phyloP scores from a whole-genome alignment of 92 coral and sea anemone species.

The Metridium senile region DNA sequence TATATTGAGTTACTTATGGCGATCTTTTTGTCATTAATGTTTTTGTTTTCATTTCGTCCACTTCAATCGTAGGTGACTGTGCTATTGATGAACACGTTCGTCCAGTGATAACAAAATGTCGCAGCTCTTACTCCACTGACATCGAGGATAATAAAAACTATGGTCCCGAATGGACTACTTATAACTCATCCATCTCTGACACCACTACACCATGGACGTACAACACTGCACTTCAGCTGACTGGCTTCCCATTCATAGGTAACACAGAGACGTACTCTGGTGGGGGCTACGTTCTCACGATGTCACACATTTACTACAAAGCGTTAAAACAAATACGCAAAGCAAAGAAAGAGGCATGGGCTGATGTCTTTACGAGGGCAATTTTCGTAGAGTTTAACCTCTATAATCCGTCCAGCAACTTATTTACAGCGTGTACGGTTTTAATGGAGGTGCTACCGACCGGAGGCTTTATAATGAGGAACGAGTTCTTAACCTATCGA shows the following conservation, averaged over 20 bases:
- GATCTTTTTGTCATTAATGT: no score
- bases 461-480: slow-evolving; percentile 69
- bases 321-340: slow-evolving; percentile 58
- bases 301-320: slow-evolving; percentile 72
- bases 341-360: slow-evolving; percentile 58
- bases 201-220: slow-evolving; percentile 67
- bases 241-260: slow-evolving; percentile 75
- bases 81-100: slow-evolving; percentile 23
- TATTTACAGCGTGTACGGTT: slow-evolving; percentile 85
- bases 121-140: slow-evolving; percentile 46
- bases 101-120: slow-evolving; percentile 51
- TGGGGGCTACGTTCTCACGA: slow-evolving; percentile 81
- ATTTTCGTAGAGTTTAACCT: slow-evolving; percentile 79
- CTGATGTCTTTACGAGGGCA: slow-evolving; percentile 73
- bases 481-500: slow-evolving; percentile 73
- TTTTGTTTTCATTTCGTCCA: not conserved
- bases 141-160: slow-evolving; percentile 64
- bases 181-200: slow-evolving; percentile 24
- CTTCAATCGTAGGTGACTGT: slow-evolving; percentile 42
- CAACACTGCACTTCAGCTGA: slow-evolving; percentile 56
- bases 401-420: slow-evolving; percentile 90
- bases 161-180: slow-evolving; percentile 54
- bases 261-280: slow-evolving; percentile 80
- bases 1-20: not conserved
- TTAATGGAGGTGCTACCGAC: slow-evolving; percentile 74